phyloP scores from a whole-genome alignment of 2,797 vertebrate species.

The Gila robusta region DNA sequence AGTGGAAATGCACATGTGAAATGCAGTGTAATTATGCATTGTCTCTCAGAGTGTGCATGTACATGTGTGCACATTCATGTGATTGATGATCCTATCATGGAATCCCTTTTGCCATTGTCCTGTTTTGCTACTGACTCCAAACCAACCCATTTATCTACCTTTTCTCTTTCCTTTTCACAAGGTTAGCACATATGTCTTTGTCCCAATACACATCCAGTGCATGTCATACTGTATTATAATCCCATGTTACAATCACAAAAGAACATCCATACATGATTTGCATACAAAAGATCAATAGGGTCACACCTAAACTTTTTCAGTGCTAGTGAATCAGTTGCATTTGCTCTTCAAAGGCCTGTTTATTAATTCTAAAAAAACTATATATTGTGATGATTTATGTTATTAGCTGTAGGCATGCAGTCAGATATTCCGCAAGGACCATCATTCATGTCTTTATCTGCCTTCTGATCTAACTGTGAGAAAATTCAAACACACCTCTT shows the following conservation, averaged over 20 bases:
- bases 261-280: neutral
- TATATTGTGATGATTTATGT: conserved; percentile 29
- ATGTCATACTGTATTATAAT: neutral
- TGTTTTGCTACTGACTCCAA: conserved; percentile 26
- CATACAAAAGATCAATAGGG: neutral
- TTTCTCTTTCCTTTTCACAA: conserved; percentile 14
- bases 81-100: conserved; percentile 35
- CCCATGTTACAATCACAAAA: neutral
- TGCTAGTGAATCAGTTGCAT: neutral
- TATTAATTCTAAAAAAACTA: neutral
- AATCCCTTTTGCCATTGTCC: conserved; percentile 28
- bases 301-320: neutral
- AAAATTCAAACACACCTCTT: conserved; percentile 34
- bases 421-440: conserved; percentile 19
- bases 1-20: neutral
- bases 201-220: neutral
- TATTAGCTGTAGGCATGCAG: conserved; percentile 31
- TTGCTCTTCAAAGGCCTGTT: conserved; percentile 4
- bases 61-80: conserved; percentile 1
- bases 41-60: conserved; percentile 15
- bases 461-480: conserved; percentile 22
- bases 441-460: conserved; percentile 33
- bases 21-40: neutral
- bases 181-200: conserved; percentile 29
- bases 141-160: conserved; percentile 41